Base-by-base conservation (phyloP, 2,888 invertebrate species). In the Agonum fuliginosum region DNA sequence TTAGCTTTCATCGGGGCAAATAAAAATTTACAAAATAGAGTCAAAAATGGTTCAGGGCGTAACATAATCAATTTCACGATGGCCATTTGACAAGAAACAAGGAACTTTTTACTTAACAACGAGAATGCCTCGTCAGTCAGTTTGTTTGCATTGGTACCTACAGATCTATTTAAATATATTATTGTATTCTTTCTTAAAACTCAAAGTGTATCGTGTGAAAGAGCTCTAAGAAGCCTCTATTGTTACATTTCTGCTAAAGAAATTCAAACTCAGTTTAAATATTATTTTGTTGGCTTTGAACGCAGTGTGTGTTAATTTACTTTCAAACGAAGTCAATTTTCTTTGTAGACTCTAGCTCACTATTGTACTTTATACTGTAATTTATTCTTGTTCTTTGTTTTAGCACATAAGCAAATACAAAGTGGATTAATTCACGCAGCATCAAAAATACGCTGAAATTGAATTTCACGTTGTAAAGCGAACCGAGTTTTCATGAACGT, bases 281-380 rank as follows among this genome's bases (percentile, higher is more conserved):
- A 62, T 62, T 30, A 62, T 62, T 62, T 62, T 30, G 30, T 62
- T 62, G 12, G 58, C 58, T 27, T 30, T 62, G 24, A 54, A 54
- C 24, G 12, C 20, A 54, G 54, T 54, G 58, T 17, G 30, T 62
- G 34, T 62, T 62, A 62, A 62, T 27, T 17, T 62, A 62, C 30
- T 62, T 62, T 62, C 17, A 62, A 62, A 62, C 58, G 58, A 30
- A 62, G 30, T 62, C 30, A 14, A 62, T 27, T 27, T 30, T 62
- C 58, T 30, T 30, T 62, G 58, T 62, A 30, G 27, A 5, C 14
- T 62, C 17, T 54, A 54, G 12, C 3, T 17, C 20, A 17, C 14
- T 43, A 48, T 48, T 20, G 1, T 43, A 14, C 12, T 17, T 14
- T 46, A 46, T 4, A 17, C 17, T 46, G 46, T 17, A 46, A 24